Evolutionary conservation across 2,888 invertebrate species (phyloP), one percentile per base, ranked within the genome.

Genomic region (Dynastes tityus): DNA sequence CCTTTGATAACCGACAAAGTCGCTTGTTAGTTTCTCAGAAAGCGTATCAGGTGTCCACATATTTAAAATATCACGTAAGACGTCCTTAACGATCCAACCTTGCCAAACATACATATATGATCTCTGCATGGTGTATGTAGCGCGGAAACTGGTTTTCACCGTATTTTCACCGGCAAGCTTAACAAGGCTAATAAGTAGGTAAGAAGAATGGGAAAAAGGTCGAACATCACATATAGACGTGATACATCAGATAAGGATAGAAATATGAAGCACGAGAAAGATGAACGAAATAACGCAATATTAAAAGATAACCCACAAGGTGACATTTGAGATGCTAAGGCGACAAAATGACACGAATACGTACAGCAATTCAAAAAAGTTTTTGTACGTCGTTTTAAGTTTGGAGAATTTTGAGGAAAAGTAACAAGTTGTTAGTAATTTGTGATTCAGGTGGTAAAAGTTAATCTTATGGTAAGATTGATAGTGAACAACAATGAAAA

Each of bases 181-280:
- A 68, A 68, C 29, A 68, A 68, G 51, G 49, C 13, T 29, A 68
- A 74, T 61, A 73, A 73, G 73, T 74, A 74, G 61, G 73, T 61
- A 58, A 73, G 58, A 71, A 8, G 22, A 67, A 68, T 49, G 27
- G 13, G 64, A 37, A 16, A 67, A 67, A 67, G 49, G 49, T 49
- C 45, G 27, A 49, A 63, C 67, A 6, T 2, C 64, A 45, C 45
- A 45, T 27, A 68, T 29, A 29, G 13, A 22, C 27, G 13, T 5
- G 29, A 22, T 27, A 63, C n/a, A 58, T 16, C 55, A 22, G 29
- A 68, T 51, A 27, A 68, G 51, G 68, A 51, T 11, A 3, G 27
- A 45, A 11, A 1, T 5, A 68, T 4, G 29, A 5, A 11, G 3
- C 2, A 13, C 3, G 49, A 68, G 37, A 73, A 73, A 61, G 73